Base-by-base conservation (phyloP, 2,113 vertebrate genomes). In the Menidia beryllina region DNA sequence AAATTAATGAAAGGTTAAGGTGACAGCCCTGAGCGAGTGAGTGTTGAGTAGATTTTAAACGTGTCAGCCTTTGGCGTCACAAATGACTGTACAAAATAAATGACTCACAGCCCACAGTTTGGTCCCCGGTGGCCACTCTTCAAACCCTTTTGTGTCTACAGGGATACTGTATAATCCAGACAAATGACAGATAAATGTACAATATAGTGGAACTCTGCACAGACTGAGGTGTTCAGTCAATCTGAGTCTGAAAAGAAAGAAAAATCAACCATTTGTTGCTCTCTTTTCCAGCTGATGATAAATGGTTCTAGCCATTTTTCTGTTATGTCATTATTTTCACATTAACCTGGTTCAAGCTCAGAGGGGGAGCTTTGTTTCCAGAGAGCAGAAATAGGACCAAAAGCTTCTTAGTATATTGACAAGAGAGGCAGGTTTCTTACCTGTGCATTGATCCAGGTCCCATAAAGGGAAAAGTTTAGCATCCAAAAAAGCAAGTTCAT, bases 361-460 rank as follows among this genome's bases (percentile, higher is more conserved):
- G 4, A 30, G 8, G 30, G 30, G 4, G 30, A 8, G 4, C 30
- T 5, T 8, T 30, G 8, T 34, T 8, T 10, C 10, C 30, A 34
- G 30, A 34, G 10, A 34, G 30, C 30, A 8, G 10, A 10, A 34
- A 20, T 2, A 34, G 7, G 10, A 39, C 23, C 15, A 53, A 17
- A 53, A 39, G 23, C 21, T 12, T 39, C 2, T 8, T 39, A 14
- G 1, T 39, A 13, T 8, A 39, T 39, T 5, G 14, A 39, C 11
- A 39, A 14, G 15, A 43, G 14, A 14, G 5, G 38, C 1, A 14
- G 12, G 30, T 53, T 25, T 65, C 79, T 83, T 76, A 86, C 87
- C 87, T 89, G 87, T 67, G 87, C 71, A 17, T 72, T 57, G 36
- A 36, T 59, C 10, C 14, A 53, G 36, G 69, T 63, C 74, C 77